phyloP scores from a whole-genome alignment of 2,113 vertebrate species.

The Ceyx cyanopectus region DNA sequence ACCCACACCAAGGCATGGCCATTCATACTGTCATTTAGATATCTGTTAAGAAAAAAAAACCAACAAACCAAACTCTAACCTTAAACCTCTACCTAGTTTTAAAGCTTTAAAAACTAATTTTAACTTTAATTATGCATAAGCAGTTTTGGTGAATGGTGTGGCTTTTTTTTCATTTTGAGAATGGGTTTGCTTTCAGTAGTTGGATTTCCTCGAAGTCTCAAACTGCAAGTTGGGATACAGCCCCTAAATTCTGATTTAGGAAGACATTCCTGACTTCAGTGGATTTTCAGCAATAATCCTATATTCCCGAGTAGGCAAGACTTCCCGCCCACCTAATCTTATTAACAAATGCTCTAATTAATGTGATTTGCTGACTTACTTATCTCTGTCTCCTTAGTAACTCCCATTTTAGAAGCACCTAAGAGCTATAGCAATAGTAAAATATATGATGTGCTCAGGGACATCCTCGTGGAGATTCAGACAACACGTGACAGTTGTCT shows the following conservation, averaged over 20 bases:
- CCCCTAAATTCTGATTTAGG: not conserved
- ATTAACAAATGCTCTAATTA: not conserved
- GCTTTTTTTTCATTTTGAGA: not conserved
- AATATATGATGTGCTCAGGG: not conserved
- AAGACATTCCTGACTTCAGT: not conserved
- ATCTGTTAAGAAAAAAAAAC: not conserved
- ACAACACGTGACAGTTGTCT: not conserved
- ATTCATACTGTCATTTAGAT: not conserved
- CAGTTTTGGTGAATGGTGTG: not conserved
- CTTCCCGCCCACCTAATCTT: not conserved
- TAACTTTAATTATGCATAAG: not conserved
- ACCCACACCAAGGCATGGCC: not conserved
- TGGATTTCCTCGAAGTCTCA: not conserved
- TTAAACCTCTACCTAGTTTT: not conserved
- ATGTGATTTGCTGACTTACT: not conserved
- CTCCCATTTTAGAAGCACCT: not conserved
- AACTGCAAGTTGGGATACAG: not conserved
- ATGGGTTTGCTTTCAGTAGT: not conserved
- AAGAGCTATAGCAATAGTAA: not conserved
- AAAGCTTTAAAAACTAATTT: not conserved
- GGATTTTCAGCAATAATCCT: not conserved
- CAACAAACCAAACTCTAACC: not conserved
- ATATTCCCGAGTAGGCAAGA: not conserved
- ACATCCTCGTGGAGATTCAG: not conserved
- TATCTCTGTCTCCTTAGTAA: not conserved